Base-by-base conservation (phyloP, 30 jellyfish, hydroid and myxozoan genomes). In the Clytia hemisphaerica region DNA sequence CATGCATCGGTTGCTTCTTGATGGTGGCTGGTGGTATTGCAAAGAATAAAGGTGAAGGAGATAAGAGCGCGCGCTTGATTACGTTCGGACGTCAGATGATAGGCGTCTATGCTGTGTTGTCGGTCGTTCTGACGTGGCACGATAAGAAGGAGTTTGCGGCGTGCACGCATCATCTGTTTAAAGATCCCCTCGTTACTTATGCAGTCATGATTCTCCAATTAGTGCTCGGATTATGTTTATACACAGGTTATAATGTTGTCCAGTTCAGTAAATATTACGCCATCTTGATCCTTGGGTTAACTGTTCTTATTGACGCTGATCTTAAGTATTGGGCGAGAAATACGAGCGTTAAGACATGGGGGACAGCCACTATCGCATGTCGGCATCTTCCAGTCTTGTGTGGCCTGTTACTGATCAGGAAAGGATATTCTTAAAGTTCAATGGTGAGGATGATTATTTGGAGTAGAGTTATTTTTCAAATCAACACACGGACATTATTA, bases 21-120 rank as follows among this genome's bases (percentile, higher is more conserved):
- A 78, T 82, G 94, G 89, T 89, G 18, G 96, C 93, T 22, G 96
- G 96, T 18, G 96, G 96, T 14, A 19, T 81, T 40, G 75, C 92
- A 26, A 75, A 75, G 7, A 67, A 58, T 65, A 79, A 75, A 44
- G 79, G 84, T 45, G 76, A 76, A 5, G 37, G 66, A 45, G 75
- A 58, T 32, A 74, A 71, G 29, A 82, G 61, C 58, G 42, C 59
- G 7, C 31, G 83, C 27, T 84, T 89, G 37, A 53, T 82, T 16
- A 72, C 77, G 50, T 67, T 66, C 45, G 98, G 98, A n/a, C 34
- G 71, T 6, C 95, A 82, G 72, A 19, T 89, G 28, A 75, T 89
- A 35, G 98, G 98, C 27, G 92, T 73, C 5, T 83, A 72, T 58
- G 61, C 98, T 37, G 73, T 89, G 63, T 60, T 89, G 3, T 49